A percentile compares a stretch with the other conserved stretches of the same genome.
phyloP scores from a whole-genome alignment of 1,140 invertebrate genomes.

The Drosophila kikkawai region DNA sequence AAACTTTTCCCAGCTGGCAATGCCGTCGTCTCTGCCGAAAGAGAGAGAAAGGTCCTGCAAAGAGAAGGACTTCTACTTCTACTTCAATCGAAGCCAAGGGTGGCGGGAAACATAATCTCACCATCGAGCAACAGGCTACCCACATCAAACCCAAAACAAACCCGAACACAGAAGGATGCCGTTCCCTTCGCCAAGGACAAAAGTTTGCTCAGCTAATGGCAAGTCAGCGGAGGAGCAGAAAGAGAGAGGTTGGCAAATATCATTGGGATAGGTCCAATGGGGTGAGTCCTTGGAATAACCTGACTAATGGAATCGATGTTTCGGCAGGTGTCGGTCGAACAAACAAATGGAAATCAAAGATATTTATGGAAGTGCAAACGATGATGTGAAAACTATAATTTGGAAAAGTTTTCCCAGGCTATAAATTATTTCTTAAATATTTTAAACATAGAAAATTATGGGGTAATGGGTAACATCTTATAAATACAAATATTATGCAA shows the following conservation, averaged over 20 bases:
- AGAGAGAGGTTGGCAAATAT: neutral
- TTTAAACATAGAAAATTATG: no score
- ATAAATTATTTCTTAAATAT: neutral
- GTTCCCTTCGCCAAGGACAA: conserved; percentile 38
- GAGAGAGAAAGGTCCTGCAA: neutral
- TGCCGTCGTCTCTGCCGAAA: conserved; percentile 22
- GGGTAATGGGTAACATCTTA: neutral
- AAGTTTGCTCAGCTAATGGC: conserved; percentile 52
- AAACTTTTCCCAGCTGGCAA: conserved; percentile 61
- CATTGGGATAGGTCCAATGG: conserved; percentile 42
- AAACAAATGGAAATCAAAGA: conserved; percentile 15
- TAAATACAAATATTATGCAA: neutral
- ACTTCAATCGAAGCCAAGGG: neutral
- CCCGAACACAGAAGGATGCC: conserved; percentile 31
- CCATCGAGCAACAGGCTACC: conserved; percentile 56
- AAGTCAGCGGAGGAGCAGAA: conserved; percentile 4
- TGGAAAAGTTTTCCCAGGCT: neutral
- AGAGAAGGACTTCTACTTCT: conserved; percentile 1
- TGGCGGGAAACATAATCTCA: conserved; percentile 26
- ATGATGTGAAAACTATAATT: neutral
- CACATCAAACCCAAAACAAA: conserved; percentile 75
- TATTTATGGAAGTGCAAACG: neutral
- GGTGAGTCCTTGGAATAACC: conserved; percentile 14
- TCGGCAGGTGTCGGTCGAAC: conserved; percentile 25
- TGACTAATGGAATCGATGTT: conserved; percentile 39